phyloP scores from a whole-genome alignment of 2,888 invertebrate species.

The Tryphoninae sp. region DNA sequence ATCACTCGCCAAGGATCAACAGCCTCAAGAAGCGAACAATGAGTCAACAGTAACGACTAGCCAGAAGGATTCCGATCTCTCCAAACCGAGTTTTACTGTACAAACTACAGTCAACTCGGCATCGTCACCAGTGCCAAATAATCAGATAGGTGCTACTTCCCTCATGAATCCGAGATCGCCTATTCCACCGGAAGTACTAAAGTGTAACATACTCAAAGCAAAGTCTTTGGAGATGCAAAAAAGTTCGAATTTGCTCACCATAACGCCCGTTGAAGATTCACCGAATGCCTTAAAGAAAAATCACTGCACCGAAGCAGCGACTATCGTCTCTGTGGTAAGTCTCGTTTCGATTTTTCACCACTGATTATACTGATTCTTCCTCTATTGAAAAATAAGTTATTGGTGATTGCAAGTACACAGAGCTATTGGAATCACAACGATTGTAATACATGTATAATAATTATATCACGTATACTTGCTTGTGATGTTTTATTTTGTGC shows the following conservation, averaged over 20 bases:
- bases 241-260: slow-evolving; percentile 78
- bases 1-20: slow-evolving; percentile 88
- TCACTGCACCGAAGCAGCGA: slow-evolving; percentile 83
- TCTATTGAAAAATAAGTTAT: not conserved
- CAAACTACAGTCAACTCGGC: slow-evolving; percentile 81
- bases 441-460: slow-evolving; percentile 26
- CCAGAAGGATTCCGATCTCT: slow-evolving; percentile 86
- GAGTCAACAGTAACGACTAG: slow-evolving; percentile 82
- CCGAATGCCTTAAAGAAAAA: slow-evolving; percentile 73
- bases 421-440: slow-evolving; percentile 50
- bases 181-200: slow-evolving; percentile 94
- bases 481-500: slow-evolving; percentile 44
- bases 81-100: slow-evolving; percentile 85
- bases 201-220: slow-evolving; percentile 97
- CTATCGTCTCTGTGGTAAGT: slow-evolving; percentile 90
- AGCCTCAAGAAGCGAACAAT: slow-evolving; percentile 84
- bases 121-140: slow-evolving; percentile 84
- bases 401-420: slow-evolving; percentile 2
- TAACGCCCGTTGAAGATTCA: slow-evolving; percentile 79
- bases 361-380: not conserved
- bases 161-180: slow-evolving; percentile 83
- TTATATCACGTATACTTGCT: slow-evolving; percentile 42
- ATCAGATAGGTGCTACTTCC: slow-evolving; percentile 85
- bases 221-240: slow-evolving; percentile 84
- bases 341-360: slow-evolving; percentile 30